These are phyloP conservation scores for Todiramphus chloris DNA, from an alignment of 2,113 vertebrate genomes.

Conservation along the genomic window DNA sequence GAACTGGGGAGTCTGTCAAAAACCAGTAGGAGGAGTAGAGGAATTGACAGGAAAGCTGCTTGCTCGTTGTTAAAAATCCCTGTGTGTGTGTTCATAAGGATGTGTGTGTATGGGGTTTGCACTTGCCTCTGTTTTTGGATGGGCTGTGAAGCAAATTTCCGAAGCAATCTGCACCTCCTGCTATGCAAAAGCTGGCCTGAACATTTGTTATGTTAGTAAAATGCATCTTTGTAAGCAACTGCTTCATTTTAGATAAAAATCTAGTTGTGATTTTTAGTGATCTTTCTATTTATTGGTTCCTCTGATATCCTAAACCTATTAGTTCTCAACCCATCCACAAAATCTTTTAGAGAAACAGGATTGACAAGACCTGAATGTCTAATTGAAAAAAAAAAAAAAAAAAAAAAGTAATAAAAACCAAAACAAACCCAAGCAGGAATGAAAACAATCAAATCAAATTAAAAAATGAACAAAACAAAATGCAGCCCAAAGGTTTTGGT, in stretches of 20 bases:
- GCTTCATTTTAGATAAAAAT: conserved; percentile 50
- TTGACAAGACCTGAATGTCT: not conserved
- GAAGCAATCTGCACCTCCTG: not conserved
- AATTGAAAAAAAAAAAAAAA: not conserved
- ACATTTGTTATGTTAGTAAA: conserved; percentile 28
- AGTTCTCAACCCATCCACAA: not conserved
- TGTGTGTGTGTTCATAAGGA: not conserved
- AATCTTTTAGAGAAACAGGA: not conserved
- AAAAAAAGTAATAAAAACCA: not conserved
- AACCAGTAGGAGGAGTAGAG: not conserved
- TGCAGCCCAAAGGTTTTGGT: not conserved
- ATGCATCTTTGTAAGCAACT: conserved; percentile 7
- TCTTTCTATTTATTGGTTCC: conserved; percentile 6
- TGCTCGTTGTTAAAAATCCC: not conserved
- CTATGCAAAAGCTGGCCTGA: conserved; percentile 29
- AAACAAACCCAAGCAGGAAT: not conserved
- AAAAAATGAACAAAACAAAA: not conserved
- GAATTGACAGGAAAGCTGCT: not conserved
- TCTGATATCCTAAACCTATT: conserved; percentile 31
- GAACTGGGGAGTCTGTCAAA: not conserved
- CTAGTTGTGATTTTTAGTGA: conserved; percentile 1
- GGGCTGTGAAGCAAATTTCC: not conserved
- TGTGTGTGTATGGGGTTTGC: not conserved
- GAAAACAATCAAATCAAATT: not conserved
- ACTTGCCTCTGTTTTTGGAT: not conserved